Evolutionary conservation across 2,113 vertebrate genomes (phyloP), one percentile per base, ranked within the genome.

Genomic region (Stercorarius parasiticus): DNA sequence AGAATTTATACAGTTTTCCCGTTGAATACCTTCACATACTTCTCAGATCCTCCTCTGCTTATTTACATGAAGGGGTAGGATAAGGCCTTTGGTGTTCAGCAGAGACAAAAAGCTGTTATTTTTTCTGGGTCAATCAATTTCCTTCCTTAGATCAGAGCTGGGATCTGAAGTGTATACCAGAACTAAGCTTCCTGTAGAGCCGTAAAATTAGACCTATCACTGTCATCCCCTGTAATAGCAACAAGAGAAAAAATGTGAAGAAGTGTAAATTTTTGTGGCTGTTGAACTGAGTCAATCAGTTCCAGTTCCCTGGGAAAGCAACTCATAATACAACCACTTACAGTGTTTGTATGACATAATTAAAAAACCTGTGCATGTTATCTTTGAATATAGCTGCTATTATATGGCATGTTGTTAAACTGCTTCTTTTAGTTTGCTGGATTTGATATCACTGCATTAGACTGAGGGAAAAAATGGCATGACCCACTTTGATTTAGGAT

Each of bases 41-140:
- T 73, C 70, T 95, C 66, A 86, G 82, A 86, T 91, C 81, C 73
- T 90, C 80, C 42, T 64, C 42, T 89, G 70, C 73, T 62, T 88
- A 92, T 94, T 95, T 96, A 71, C 53, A 25, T 91, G 70, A 87
- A 87, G 56, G 87, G 70, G 78, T 96, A 93, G 82, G 40, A 73
- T 95, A 87, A 89, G 81, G 96, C 81, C 61, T 86, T 95, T 93
- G 47, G 85, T 93, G 86, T 82, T 94, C 77, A 16, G 5, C 49
- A 80, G 73, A 94, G 80, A 85, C 76, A 89, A 95, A 94, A 95
- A 87, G 45, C 91, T 91, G 59, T 55, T 86, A 7, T 82, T 94
- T 97, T 96, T 97, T 96, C 93, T 95, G 86, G 95, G 97, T 96
- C 93, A 93, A 2, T 96, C 94, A 95, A 85, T 96, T 95, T 94